These are phyloP conservation scores for Tanypteryx hageni DNA, from an alignment of 2,888 invertebrate species.

Conservation along the genomic window DNA sequence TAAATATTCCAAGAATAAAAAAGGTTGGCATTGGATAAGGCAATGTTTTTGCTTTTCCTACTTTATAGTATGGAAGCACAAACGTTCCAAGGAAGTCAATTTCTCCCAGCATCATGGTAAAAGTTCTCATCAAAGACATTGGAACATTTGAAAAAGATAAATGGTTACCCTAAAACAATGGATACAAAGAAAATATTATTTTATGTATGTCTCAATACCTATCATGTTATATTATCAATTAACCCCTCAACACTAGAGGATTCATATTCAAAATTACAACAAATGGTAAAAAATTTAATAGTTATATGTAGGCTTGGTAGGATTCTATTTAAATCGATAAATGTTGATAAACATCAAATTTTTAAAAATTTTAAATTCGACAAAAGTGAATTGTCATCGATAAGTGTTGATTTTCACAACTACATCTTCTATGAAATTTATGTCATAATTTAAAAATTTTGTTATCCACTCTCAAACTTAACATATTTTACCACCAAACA, in stretches of 20 bases:
- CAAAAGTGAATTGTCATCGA: no score
- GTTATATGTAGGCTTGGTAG: background rate
- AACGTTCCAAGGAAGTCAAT: conserved; percentile 92
- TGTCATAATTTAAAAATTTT: no score
- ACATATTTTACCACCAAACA: no score
- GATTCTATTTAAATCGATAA: background rate
- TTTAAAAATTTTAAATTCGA: no score
- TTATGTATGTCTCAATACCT: no score
- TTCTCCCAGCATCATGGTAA: conserved; percentile 95
- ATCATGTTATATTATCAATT: no score
- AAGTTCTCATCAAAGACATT: conserved; percentile 88
- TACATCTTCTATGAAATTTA: no score
- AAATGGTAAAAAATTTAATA: background rate
- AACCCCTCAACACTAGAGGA: no score
- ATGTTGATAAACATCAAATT: background rate
- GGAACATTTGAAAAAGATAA: conserved; percentile 86
- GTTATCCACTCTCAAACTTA: no score
- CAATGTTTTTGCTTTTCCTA: conserved; percentile 72
- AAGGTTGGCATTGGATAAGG: conserved; percentile 87
- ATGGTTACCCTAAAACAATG: conserved; percentile 82
- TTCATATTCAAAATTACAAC: no score
- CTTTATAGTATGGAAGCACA: conserved; percentile 79
- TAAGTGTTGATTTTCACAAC: no score
- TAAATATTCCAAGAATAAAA: conserved; percentile 87
- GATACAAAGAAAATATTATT: background rate